Percentiles rank a stretch among this genome's conserved stretches.
These are phyloP conservation scores for Terrapene triunguis DNA, from an alignment of 2,113 vertebrate species.

Conservation along the genomic window DNA sequence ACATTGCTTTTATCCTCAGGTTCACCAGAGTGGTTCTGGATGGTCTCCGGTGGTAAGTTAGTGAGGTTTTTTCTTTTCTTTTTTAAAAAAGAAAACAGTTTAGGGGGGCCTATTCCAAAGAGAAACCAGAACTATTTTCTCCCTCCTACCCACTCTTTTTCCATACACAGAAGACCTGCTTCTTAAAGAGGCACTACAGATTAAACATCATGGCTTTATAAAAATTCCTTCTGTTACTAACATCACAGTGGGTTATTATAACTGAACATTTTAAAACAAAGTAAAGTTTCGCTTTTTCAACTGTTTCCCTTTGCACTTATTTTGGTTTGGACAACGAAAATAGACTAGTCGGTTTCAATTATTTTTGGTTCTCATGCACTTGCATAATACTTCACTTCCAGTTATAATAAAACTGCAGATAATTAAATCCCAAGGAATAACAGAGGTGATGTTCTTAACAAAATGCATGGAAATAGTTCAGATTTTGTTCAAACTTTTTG, in stretches of 20 bases:
- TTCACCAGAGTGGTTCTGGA: conserved; percentile 97
- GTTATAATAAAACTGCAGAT: rapidly evolving
- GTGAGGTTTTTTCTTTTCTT: background rate
- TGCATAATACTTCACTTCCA: background rate
- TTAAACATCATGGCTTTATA: background rate
- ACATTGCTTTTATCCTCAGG: conserved; percentile 74
- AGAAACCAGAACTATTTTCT: background rate
- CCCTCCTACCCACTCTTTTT: background rate
- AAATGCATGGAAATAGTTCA: background rate
- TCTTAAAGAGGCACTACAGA: background rate
- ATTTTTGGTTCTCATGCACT: rapidly evolving
- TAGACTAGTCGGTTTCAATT: background rate
- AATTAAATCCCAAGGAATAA: background rate
- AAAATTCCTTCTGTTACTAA: background rate
- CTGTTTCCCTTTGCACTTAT: background rate
- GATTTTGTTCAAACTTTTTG: background rate
- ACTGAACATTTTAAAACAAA: background rate
- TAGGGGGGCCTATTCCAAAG: background rate
- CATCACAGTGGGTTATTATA: background rate
- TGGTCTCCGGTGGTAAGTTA: conserved; percentile 98
- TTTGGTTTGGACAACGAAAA: background rate
- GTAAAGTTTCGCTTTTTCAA: background rate
- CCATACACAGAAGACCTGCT: background rate
- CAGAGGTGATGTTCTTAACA: background rate
- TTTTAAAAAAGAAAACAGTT: background rate